Conservation (phyloP, 2,888 invertebrate species). For the Acleris sparsana region DNA sequence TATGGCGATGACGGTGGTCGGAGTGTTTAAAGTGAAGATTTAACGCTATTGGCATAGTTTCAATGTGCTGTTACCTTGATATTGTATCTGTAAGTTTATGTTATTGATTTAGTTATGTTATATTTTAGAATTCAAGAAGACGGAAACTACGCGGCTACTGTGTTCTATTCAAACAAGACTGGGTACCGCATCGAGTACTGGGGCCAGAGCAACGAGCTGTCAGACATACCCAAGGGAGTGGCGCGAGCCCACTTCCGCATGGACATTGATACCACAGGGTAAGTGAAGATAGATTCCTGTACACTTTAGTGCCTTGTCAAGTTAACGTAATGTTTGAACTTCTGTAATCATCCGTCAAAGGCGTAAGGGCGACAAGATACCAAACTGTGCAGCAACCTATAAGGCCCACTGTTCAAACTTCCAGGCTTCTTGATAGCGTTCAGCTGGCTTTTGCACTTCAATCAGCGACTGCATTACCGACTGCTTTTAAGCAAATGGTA, state of each 20-base stretch:
- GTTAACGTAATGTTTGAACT: too few relatives aligned
- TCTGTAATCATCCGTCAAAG: too few relatives aligned
- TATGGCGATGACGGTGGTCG: slow-evolving; percentile 37
- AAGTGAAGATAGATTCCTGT: slow-evolving; percentile 44
- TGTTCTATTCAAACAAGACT: slow-evolving; percentile 86
- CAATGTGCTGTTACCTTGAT: slow-evolving; percentile 41
- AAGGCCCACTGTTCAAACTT: too few relatives aligned
- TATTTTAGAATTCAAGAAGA: slow-evolving; percentile 85
- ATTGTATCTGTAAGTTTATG: slow-evolving; percentile 5
- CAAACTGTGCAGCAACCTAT: too few relatives aligned
- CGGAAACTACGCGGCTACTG: slow-evolving; percentile 89
- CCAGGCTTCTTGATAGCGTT: too few relatives aligned
- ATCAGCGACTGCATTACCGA: too few relatives aligned
- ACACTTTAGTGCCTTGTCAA: too few relatives aligned
- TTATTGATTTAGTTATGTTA: slow-evolving; percentile 2
- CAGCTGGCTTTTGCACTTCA: too few relatives aligned
- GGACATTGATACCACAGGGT: slow-evolving; percentile 89
- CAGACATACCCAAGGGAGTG: slow-evolving; percentile 85
- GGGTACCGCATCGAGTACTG: slow-evolving; percentile 90
- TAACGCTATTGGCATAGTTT: slow-evolving; percentile 41
- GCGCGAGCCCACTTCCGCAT: slow-evolving; percentile 90
- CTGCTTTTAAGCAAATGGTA: too few relatives aligned
- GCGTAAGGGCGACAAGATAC: too few relatives aligned
- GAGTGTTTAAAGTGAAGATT: slow-evolving; percentile 34
- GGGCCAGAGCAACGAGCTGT: slow-evolving; percentile 90